A percentile compares a stretch with the other conserved stretches of the same genome.
These are phyloP conservation scores for Acromyrmex heyeri DNA, from an alignment of 1,140 invertebrate species.

Conservation along the genomic window DNA sequence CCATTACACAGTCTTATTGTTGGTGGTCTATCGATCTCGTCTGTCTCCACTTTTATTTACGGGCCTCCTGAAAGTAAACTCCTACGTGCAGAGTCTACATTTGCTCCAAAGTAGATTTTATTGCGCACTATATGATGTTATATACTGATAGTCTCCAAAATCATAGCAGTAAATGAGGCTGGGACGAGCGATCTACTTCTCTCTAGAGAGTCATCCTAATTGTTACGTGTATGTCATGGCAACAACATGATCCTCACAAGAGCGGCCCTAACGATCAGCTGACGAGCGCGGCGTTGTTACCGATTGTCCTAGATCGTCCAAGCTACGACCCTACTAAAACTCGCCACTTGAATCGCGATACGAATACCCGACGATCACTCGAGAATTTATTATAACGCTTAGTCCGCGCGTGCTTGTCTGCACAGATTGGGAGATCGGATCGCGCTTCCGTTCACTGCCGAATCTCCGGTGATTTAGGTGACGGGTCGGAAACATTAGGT, in stretches of 20 bases:
- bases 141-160: slow-evolving; percentile 1
- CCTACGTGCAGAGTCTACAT: background rate
- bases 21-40: background rate
- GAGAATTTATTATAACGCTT: slow-evolving; percentile 63
- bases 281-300: slow-evolving; percentile 32
- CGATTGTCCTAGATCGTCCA: slow-evolving; percentile 68
- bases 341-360: slow-evolving; percentile 65
- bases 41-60: background rate
- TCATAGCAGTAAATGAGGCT: background rate
- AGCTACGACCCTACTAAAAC: slow-evolving; percentile 59
- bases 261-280: slow-evolving; percentile 55
- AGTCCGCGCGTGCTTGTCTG: background rate
- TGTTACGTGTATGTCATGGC: slow-evolving; percentile 42
- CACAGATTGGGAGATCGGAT: slow-evolving; percentile 21
- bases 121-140: background rate
- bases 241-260: slow-evolving; percentile 38
- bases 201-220: slow-evolving; percentile 9
- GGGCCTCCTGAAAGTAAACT: background rate
- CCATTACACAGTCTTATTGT: background rate
- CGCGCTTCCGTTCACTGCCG: background rate
- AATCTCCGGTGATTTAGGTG: slow-evolving; percentile 16
- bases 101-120: slow-evolving; percentile 18
- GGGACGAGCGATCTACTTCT: slow-evolving; percentile 21
- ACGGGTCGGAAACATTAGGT: slow-evolving; percentile 39
- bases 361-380: slow-evolving; percentile 47